Evolutionary conservation across 2,797 vertebrate genomes (phyloP), one percentile per base, ranked within the genome.

Genomic region (Pipistrellus pipistrellus): DNA sequence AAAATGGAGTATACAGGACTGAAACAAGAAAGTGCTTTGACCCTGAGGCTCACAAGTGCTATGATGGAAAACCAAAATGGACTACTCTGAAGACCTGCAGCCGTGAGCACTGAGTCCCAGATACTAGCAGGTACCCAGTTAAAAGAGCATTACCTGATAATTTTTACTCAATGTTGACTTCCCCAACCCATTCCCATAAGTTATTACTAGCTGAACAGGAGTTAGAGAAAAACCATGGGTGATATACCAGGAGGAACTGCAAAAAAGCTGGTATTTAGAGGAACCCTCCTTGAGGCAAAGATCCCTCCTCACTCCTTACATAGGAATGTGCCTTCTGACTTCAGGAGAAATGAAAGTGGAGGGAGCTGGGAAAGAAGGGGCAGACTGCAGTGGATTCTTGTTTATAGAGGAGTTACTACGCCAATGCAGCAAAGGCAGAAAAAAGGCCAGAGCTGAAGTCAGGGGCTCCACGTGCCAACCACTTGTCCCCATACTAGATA

Each of bases 21-120:
- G n/a, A 55, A 90, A 30, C 18, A 69, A 89, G 84, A 89, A 88
- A 71, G 35, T 55, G 59, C 57, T 69, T 90, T 92, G 44, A 15
- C 66, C n/a, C 10, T 41, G 62, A 78, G 85, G 80, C 25, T 21
- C 44, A 23, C 27, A 72, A 13, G 25, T 20, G 32, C 48, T 12
- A 53, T 20, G 14, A 5, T 20, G 13, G 64, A 38, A 91, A 73
- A 38, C 0, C 1, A 15, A 4, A 10, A 12, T 1, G 30, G 15
- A 13, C 7, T 15, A 17, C n/a, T 57, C 68, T 53, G 25, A 53
- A 85, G 51, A 73, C n/a, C 64, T 51, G 5, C 8, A 77, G 66
- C 51, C 57, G 30, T 32, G 69, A 35, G 62, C 55, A 38, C 2
- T 18, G 14, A 55, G 20, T 14, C 7, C 7, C 41, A 81, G 4